These are phyloP conservation scores for Pelosia muscerda DNA, from an alignment of 2,888 invertebrate genomes.

Conservation along the genomic window DNA sequence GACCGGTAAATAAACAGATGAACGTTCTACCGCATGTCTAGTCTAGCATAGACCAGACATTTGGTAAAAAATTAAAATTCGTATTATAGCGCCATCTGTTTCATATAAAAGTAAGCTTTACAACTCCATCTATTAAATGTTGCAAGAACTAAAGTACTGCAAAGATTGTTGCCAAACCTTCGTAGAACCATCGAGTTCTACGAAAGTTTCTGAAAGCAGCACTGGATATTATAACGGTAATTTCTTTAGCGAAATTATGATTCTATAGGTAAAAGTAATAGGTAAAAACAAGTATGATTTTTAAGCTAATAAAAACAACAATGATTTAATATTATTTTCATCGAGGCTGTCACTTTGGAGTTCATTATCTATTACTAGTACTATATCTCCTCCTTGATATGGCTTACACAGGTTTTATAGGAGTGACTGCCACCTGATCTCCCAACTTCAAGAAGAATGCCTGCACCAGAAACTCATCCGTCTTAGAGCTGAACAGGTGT, in stretches of 20 bases:
- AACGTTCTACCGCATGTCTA: not conserved
- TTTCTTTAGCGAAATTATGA: not conserved
- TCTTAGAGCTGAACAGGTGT: too few species aligned
- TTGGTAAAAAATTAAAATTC: not conserved
- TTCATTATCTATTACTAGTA: too few species aligned
- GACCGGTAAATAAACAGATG: not conserved
- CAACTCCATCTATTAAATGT: constrained; percentile 1
- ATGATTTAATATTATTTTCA: too few species aligned
- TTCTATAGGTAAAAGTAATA: too few species aligned
- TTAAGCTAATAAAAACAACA: too few species aligned
- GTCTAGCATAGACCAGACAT: not conserved
- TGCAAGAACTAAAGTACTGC: not conserved
- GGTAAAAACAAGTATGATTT: too few species aligned
- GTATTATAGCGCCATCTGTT: not conserved
- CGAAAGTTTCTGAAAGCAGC: not conserved
- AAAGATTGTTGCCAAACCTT: not conserved
- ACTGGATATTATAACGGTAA: not conserved
- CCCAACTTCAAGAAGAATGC: too few species aligned
- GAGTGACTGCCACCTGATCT: too few species aligned
- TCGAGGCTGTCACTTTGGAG: too few species aligned
- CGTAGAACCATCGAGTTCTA: not conserved
- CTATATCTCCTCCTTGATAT: too few species aligned
- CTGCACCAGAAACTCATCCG: too few species aligned
- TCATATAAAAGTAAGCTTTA: not conserved
- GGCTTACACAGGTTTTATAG: too few species aligned